These are phyloP conservation scores for Mellilla xanthometata DNA, from an alignment of 2,888 invertebrate species.

Conservation along the genomic window DNA sequence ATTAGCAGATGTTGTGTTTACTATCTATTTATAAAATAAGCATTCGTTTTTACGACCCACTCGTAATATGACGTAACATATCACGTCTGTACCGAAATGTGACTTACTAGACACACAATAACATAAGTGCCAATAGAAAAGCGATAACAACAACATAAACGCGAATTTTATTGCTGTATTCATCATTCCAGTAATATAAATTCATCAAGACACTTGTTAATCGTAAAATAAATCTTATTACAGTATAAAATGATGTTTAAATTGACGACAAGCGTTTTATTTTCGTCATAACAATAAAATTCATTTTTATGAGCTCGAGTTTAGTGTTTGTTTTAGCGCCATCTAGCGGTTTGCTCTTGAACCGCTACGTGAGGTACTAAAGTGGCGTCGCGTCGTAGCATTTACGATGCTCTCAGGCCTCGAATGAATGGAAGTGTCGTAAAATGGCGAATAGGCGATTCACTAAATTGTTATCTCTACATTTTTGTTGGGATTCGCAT, in stretches of 20 bases:
- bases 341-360: constrained; percentile 54
- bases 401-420: constrained; percentile 62
- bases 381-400: constrained; percentile 58
- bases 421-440: constrained; percentile 65
- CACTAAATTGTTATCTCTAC: constrained; percentile 36
- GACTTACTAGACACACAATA: constrained; percentile 37
- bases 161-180: constrained; percentile 76
- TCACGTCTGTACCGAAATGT: constrained; percentile 52
- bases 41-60: constrained; percentile 53
- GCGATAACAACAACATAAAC: constrained; percentile 74
- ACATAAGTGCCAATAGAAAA: constrained; percentile 72
- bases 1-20: constrained; percentile 9
- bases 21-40: constrained; percentile 47
- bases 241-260: constrained; percentile 81
- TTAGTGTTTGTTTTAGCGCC: constrained; percentile 61
- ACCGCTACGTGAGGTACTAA: constrained; percentile 50
- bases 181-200: constrained; percentile 77
- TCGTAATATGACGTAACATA: constrained; percentile 52
- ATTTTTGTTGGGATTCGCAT: constrained; percentile 29
- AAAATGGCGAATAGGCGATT: constrained; percentile 60
- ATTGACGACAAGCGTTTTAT: constrained; percentile 83
- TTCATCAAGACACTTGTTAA: constrained; percentile 82
- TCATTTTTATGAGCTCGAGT: constrained; percentile 73
- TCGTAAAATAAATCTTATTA: constrained; percentile 83
- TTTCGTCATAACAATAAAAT: constrained; percentile 83